phyloP scores from a whole-genome alignment of 2,113 vertebrate species.

The Alaudala cheleensis region DNA sequence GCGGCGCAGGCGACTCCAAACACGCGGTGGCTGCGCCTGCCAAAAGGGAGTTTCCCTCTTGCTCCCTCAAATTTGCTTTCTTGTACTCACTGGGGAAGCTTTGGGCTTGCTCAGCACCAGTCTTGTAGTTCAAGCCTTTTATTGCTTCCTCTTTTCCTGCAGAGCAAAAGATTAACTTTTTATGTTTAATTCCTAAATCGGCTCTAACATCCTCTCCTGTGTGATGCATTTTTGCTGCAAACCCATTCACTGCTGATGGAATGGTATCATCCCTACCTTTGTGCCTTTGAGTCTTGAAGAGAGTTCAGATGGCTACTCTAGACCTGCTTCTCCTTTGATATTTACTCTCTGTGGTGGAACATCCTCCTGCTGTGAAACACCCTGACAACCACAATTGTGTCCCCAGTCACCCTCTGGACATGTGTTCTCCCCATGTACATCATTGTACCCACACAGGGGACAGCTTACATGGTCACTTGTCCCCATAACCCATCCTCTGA shows the following conservation, averaged over 20 bases:
- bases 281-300: conserved; percentile 50
- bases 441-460: neutral
- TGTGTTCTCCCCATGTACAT: neutral
- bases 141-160: neutral
- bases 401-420: neutral
- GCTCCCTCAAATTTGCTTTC: neutral
- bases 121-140: neutral
- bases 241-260: conserved; percentile 47
- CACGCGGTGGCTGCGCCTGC: accelerated
- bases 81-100: neutral
- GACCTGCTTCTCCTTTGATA: conserved; percentile 54
- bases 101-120: neutral
- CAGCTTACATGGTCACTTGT: accelerated
- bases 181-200: conserved; percentile 56
- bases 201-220: conserved; percentile 61
- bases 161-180: conserved; percentile 58
- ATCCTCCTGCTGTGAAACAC: neutral
- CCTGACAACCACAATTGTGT: accelerated
- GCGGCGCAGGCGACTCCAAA: conserved; percentile 3
- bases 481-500: neutral
- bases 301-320: conserved; percentile 60
- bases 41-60: neutral
- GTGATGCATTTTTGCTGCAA: conserved; percentile 57
- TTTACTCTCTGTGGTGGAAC: neutral
- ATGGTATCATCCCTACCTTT: conserved; percentile 8